phyloP scores from a whole-genome alignment of 30 jellyfish, hydroid and myxozoan species.

The Turritopsis rubra region DNA sequence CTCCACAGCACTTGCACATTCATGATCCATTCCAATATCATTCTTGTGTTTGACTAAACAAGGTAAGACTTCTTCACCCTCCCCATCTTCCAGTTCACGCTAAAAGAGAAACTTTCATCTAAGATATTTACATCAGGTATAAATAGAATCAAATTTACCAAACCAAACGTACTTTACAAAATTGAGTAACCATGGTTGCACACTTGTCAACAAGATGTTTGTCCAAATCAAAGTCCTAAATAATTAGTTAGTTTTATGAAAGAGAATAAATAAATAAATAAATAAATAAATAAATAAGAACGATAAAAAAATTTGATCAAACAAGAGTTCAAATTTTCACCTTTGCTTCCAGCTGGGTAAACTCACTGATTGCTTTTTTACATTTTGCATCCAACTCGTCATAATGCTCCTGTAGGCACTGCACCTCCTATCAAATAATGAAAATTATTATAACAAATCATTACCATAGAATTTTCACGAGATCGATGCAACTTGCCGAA shows the following conservation, averaged over 20 bases:
- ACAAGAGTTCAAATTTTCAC: constrained; percentile 23
- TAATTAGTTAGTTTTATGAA: not conserved
- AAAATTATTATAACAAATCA: too few relatives aligned
- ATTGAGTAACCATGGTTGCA: constrained; percentile 88
- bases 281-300: not conserved
- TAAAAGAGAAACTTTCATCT: constrained; percentile 17
- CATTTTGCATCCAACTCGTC: constrained; percentile 51
- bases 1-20: constrained; percentile 75
- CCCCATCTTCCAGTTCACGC: constrained; percentile 67
- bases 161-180: constrained; percentile 67
- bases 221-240: constrained; percentile 78
- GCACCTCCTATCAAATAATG: constrained; percentile 51
- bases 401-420: constrained; percentile 65
- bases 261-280: not conserved
- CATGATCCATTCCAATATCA: constrained; percentile 63
- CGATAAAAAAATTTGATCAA: too few relatives aligned
- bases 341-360: constrained; percentile 90
- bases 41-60: constrained; percentile 75
- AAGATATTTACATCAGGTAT: not conserved
- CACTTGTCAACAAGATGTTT: constrained; percentile 75
- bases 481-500: too few relatives aligned
- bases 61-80: constrained; percentile 73
- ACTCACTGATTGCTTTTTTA: constrained; percentile 61
- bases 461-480: too few relatives aligned
- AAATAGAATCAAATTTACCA: not conserved